Evolutionary conservation across 2,797 vertebrate species (phyloP).

Genomic region (Myotis pilosus): DNA sequence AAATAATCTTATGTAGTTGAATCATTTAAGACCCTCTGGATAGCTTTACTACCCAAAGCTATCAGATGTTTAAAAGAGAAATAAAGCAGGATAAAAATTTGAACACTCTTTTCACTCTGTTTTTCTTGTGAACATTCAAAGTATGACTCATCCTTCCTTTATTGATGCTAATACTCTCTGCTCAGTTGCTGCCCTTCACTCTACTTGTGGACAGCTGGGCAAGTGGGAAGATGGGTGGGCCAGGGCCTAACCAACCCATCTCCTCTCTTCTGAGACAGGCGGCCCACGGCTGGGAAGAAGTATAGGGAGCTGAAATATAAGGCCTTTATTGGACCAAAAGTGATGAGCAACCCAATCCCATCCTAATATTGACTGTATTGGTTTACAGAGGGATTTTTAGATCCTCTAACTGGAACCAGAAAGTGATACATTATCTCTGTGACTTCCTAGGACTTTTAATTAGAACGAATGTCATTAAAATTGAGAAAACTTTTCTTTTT

Average conservation of each 20-base stretch:
- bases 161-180: background rate
- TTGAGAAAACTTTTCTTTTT: background rate
- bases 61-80: background rate
- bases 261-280: background rate
- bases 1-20: background rate
- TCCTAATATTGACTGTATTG: background rate
- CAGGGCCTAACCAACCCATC: background rate
- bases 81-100: background rate
- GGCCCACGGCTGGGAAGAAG: background rate
- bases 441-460: slow-evolving; percentile 4
- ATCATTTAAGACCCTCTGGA: background rate
- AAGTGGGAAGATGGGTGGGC: background rate
- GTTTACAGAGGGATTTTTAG: background rate
- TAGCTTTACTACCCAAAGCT: background rate
- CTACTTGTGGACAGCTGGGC: background rate
- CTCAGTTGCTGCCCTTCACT: background rate
- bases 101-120: background rate
- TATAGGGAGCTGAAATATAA: background rate
- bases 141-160: background rate
- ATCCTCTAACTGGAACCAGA: background rate
- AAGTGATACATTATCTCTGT: background rate
- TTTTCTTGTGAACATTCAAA: background rate
- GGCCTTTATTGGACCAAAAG: background rate
- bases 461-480: background rate
- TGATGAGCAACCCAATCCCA: background rate